phyloP scores from a whole-genome alignment of 2,888 invertebrate genomes.

The Thelaira solivaga region DNA sequence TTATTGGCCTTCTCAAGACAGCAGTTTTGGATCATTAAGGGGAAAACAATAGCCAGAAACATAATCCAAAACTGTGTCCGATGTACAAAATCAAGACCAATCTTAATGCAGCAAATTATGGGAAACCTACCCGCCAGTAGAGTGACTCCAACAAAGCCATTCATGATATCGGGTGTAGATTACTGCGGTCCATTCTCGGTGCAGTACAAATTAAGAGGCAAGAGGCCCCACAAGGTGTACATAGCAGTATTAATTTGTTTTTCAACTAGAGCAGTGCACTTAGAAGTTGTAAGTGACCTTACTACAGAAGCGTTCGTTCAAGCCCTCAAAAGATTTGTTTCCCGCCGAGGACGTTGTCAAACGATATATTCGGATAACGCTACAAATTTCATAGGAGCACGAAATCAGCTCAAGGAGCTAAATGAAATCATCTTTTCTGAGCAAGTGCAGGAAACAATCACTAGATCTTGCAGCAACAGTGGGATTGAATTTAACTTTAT shows the following conservation, averaged over 20 bases:
- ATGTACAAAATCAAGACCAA: slow-evolving; percentile 2
- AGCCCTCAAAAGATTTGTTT: slow-evolving; percentile 5
- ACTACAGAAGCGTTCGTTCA: slow-evolving; percentile 20
- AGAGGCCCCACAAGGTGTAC: slow-evolving; percentile 17
- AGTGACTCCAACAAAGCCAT: too few species aligned
- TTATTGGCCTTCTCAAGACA: neutral
- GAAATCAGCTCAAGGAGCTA: neutral
- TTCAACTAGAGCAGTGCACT: slow-evolving; percentile 1
- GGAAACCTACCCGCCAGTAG: too few species aligned
- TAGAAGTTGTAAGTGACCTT: slow-evolving; percentile 9
- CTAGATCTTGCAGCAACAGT: neutral
- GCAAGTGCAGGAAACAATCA: neutral
- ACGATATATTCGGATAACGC: too few species aligned
- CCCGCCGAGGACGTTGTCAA: neutral
- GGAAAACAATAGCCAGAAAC: too few species aligned
- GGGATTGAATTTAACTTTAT: slow-evolving; percentile 21
- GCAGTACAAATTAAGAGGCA: slow-evolving; percentile 16
- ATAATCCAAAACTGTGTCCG: slow-evolving; percentile 7
- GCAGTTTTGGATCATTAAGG: too few species aligned
- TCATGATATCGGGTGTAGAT: neutral
- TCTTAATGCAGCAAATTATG: too few species aligned
- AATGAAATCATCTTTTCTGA: neutral
- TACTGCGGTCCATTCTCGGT: neutral
- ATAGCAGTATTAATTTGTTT: slow-evolving; percentile 10
- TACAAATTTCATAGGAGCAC: slow-evolving; percentile 15